Evolutionary conservation across 1,140 invertebrate genomes (phyloP), one percentile per base, ranked within the genome.

Genomic region (Atta cephalotes): DNA sequence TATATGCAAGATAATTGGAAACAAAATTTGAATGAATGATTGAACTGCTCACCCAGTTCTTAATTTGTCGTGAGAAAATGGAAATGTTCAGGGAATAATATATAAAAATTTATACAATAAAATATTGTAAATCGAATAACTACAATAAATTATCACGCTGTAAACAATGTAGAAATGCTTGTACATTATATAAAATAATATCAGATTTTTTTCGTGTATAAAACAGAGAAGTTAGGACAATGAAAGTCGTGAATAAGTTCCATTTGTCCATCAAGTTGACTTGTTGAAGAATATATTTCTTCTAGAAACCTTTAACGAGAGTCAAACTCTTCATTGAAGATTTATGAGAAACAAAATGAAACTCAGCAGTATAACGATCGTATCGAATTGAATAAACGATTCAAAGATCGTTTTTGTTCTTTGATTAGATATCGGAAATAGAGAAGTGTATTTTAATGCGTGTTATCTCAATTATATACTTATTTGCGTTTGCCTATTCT

Each of bases 281-380:
- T 51, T 25, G 12, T 63, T 21, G 70, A 84, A 18, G 25, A 45
- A 21, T 56, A 87, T 72, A 82, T 89, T 87, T 90, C 88, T 66
- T 63, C 65, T 77, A 53, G n/a, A 86, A 63, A 4, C 31, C 63
- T 18, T 77, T 81, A 82, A 89, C 65, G 28, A 86, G 63, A 82
- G 21, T 35, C 51, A 39, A 21, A 10, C 51, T 87, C 28, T 25
- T n/a, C 18, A 39, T 51, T 45, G 28, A 12, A 58, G 60, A 87
- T 70, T 76, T 70, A 28, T 51, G 62, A 16, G 18, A 12, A 71
- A 60, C 14, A 51, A 31, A 81, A 65, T 86, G 28, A 60, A 81
- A 72, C 28, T 45, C 39, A 45, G n/a, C 35, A n/a, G 28, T 16
- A 31, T 16, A 53, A 16, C 49, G 65, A 10, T 51, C 56, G 14